phyloP scores from a whole-genome alignment of 2,113 vertebrate genomes.

The Sturnus vulgaris region DNA sequence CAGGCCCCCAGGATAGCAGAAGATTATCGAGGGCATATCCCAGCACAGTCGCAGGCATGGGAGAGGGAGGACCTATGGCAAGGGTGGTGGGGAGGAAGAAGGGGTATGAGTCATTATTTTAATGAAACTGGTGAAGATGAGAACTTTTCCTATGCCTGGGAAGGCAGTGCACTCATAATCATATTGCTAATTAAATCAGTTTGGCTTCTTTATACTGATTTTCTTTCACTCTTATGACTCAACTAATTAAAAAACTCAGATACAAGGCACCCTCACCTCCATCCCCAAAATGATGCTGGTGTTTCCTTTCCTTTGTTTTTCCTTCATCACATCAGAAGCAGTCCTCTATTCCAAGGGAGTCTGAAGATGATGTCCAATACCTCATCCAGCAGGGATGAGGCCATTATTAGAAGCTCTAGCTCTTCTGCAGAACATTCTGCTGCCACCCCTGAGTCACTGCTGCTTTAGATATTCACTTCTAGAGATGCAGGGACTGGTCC shows the following conservation, averaged over 20 bases:
- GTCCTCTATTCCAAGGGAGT: not conserved
- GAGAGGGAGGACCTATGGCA: not conserved
- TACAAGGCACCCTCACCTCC: not conserved
- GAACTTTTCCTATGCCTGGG: not conserved
- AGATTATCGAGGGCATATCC: slow-evolving; percentile 63
- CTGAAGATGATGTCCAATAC: not conserved
- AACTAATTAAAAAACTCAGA: not conserved
- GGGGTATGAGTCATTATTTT: not conserved
- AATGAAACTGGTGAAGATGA: not conserved
- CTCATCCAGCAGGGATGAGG: rapidly evolving
- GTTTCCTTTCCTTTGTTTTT: not conserved
- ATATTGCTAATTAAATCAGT: not conserved
- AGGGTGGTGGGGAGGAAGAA: not conserved
- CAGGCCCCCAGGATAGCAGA: slow-evolving; percentile 62
- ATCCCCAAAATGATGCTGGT: not conserved
- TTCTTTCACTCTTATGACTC: not conserved
- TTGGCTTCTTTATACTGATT: not conserved
- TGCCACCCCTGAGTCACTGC: not conserved
- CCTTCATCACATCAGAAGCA: not conserved
- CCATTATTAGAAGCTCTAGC: rapidly evolving
- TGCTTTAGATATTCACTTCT: not conserved
- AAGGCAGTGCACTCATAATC: not conserved
- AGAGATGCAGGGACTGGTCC: not conserved
- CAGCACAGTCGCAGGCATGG: not conserved
- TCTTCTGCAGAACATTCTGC: not conserved